Base-by-base conservation (phyloP, 2,888 invertebrate genomes). In the Scaeva pyrastri region DNA sequence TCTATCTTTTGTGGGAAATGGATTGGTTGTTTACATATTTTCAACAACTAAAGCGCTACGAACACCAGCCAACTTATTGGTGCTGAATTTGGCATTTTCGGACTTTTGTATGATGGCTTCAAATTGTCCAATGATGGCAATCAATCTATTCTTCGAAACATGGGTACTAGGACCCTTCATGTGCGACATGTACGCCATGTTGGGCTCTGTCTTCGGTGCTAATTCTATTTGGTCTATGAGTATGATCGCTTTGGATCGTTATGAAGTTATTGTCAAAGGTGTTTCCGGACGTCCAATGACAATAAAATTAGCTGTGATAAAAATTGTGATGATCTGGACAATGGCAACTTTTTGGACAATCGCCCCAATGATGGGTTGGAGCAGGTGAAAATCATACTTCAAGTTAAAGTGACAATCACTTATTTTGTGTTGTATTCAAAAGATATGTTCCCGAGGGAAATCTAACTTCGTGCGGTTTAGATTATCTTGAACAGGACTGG, bases 401-500 rank as follows among this genome's bases (percentile, higher is more conserved):
- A 12, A 66, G 4, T 11, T 10, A 26, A 16, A 55, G 16, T 62
- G 26, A 11, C 8, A 5, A 10, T 10, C 26, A 14, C 23, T 52
- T 7, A 50, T 21, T 2, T 60, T 48, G 26, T 21, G 71, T 41
- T 36, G n/a, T 43, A 23, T n/a, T 8, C 14, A 2, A 52, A 90
- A 96, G 97, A 91, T 98, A 98, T 91, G 97, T 98, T 62, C 98
- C 98, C 10, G 98, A 98, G 93, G 98, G 98, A 83, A 97, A 98
- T 93, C 96, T 98, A 95, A 97, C 97, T 56, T 97, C 97, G 43
- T 98, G 98, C 91, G 97, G 98, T 76, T 97, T 97, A 74, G 97
- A 97, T 92, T 97, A 97, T 91, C 93, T 97, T 89, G 94, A 92
- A 92, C 95, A 96, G 92, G 95, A 95, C 87, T 95, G 95, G 95